phyloP scores from a whole-genome alignment of 2,113 vertebrate genomes.

The Furnarius figulus region DNA sequence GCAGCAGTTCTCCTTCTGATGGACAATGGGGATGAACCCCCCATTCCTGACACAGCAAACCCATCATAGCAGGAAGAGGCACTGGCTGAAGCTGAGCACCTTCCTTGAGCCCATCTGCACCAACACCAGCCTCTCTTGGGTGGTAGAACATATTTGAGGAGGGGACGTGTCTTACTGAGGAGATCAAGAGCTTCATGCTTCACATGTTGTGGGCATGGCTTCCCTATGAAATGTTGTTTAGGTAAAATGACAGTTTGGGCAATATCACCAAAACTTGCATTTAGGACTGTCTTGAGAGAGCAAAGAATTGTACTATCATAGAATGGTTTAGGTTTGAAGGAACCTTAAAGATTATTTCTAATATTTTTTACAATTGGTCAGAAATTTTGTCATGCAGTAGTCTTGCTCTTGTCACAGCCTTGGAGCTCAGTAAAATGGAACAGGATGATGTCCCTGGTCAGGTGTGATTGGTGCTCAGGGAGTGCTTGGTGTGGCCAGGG shows the following conservation, averaged over 20 bases:
- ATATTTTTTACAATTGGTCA: background rate
- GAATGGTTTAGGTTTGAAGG: background rate
- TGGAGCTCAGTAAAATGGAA: background rate
- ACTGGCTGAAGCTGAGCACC: background rate
- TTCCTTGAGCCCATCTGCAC: background rate
- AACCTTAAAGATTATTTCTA: background rate
- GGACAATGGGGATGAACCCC: background rate
- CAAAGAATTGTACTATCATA: background rate
- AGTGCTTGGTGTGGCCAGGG: accelerated
- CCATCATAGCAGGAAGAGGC: background rate
- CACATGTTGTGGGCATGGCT: background rate
- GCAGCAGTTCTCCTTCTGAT: background rate
- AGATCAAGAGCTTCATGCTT: background rate
- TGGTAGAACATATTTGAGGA: background rate
- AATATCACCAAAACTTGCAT: background rate
- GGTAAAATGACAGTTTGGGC: background rate
- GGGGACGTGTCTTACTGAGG: background rate
- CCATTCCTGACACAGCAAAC: background rate
- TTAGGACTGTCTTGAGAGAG: background rate
- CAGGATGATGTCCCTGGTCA: background rate
- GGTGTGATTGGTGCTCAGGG: background rate
- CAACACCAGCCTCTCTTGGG: background rate
- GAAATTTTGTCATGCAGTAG: background rate
- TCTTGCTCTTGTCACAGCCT: background rate
- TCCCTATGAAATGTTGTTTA: background rate